Evolutionary conservation across 2,797 vertebrate species (phyloP), one percentile per base, ranked within the genome.

Genomic region (Eulemur mongoz): DNA sequence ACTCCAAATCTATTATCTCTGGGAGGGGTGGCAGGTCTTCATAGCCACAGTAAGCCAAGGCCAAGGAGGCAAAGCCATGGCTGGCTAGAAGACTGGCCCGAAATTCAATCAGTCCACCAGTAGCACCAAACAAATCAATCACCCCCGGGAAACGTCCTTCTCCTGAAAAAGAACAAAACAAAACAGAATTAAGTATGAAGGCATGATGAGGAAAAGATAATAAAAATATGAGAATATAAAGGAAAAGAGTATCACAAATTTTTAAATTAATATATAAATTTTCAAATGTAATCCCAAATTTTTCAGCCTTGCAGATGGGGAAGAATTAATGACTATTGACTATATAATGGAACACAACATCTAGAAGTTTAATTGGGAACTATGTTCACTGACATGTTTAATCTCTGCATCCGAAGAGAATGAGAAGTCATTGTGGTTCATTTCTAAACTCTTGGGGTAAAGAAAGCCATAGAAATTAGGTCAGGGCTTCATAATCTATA

Each of bases 41-140:
- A 81, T 96, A 98, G 12, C 22, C 57, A 67, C 69, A 81, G 43
- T 96, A 98, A 32, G 97, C 96, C 89, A 98, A 78, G 15, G 96
- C 96, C 25, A 98, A 45, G 1, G 93, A 27, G 20, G 30, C 95
- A 96, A 98, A 98, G 27, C 97, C 96, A 78, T 14, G 97, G 54
- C 90, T 98, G 43, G 98, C 97, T 67, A 98, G 61, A 27, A 98
- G 97, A 88, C 97, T 96, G 38, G 97, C 95, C 59, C 96, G 52
- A 50, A 90, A 94, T 67, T 98, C 98, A 45, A 45, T 1, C 23
- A 98, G 67, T 4, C 98, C 96, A 75, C 97, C 96, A 4, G 9
- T 9, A 40, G 12, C 63, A 65, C 97, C 97, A 85, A 93, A 98
- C 69, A 98, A 18, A 32, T 98, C 97, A 93, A 97, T 70, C 8